A percentile compares a stretch with the other conserved stretches of the same genome.
Conservation (phyloP, 1,140 invertebrate species). For the Penaeus chinensis region DNA sequence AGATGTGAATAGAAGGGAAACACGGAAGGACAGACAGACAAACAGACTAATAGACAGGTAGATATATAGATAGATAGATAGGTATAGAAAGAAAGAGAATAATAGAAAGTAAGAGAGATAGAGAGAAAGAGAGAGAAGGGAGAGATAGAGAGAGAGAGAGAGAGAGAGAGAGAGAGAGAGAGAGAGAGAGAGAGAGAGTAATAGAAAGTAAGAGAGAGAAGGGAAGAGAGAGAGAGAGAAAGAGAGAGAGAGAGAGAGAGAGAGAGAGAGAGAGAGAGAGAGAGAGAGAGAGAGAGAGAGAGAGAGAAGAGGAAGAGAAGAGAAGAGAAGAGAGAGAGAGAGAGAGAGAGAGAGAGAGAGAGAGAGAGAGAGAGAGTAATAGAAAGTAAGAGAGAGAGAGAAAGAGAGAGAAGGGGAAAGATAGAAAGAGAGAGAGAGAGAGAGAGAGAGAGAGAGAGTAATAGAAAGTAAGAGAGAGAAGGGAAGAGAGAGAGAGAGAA, state of each 20-base stretch:
- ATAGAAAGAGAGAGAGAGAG: too few species aligned
- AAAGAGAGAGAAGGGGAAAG: not conserved
- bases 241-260: not conserved
- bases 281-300: not conserved
- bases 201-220: not conserved
- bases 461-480: too few species aligned
- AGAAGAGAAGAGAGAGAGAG: too few species aligned
- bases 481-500: not conserved
- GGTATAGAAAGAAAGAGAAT: too few species aligned
- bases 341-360: not conserved
- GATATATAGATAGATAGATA: too few species aligned
- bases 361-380: not conserved
- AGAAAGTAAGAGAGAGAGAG: not conserved
- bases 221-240: not conserved
- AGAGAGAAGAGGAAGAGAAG: too few species aligned
- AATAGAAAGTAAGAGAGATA: too few species aligned
- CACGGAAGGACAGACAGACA: too few species aligned
- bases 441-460: not conserved
- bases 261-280: not conserved
- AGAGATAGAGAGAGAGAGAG: constrained; percentile 2
- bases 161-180: not conserved
- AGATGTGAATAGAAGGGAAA: too few species aligned
- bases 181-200: too few species aligned
- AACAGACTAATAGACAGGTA: too few species aligned
- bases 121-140: too few species aligned